Conservation (phyloP, 2,888 invertebrate species). For the Alentia gelatinosa region DNA sequence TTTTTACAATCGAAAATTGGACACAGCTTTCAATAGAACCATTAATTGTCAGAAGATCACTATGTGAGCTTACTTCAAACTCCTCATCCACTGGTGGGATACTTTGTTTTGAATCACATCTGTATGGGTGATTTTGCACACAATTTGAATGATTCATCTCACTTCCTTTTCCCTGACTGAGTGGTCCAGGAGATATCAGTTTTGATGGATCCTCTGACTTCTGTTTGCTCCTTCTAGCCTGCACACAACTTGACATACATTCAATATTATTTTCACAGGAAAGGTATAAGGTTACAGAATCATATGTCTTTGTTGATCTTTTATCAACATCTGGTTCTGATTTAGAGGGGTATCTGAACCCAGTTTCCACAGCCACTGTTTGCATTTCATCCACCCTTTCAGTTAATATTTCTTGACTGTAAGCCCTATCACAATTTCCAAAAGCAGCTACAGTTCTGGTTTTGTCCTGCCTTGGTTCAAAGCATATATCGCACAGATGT, state of each 20-base stretch:
- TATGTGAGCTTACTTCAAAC: no score
- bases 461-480: not conserved
- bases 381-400: no score
- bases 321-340: no score
- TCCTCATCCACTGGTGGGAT: not conserved
- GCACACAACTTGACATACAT: not conserved
- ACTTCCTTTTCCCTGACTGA: not conserved
- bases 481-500: no score
- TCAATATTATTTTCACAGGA: not conserved
- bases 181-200: not conserved
- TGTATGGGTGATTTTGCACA: not conserved
- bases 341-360: no score
- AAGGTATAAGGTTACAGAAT: no score
- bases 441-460: not conserved
- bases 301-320: no score
- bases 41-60: not conserved
- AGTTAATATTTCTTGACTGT: no score
- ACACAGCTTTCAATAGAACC: not conserved
- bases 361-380: no score
- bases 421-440: not conserved
- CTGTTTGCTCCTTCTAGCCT: not conserved
- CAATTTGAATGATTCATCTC: not conserved
- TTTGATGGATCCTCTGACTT: not conserved
- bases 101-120: not conserved
- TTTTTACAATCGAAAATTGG: not conserved